Percentiles rank a stretch among this genome's conserved stretches.
Evolutionary conservation across 2,888 invertebrate species (phyloP).

Genomic region (Crepidodera aurea): DNA sequence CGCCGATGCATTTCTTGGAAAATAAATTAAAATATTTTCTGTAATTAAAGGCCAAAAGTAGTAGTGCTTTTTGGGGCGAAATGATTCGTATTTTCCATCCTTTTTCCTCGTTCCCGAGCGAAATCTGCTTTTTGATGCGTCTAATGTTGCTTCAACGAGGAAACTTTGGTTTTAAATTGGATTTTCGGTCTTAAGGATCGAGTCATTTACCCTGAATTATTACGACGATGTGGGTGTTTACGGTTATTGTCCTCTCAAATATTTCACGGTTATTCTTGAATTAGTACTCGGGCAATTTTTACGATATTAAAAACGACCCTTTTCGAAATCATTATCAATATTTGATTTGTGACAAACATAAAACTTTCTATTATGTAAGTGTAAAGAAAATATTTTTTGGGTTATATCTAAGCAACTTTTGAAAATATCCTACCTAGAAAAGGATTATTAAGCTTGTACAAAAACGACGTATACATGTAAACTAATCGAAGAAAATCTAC

Average conservation of each 20-base stretch:
- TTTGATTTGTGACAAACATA: too few relatives aligned
- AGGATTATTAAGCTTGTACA: too few relatives aligned
- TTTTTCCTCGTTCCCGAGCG: not conserved
- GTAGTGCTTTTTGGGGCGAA: constrained; percentile 13
- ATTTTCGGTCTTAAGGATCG: constrained; percentile 10
- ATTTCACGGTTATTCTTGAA: not conserved
- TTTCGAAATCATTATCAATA: too few relatives aligned
- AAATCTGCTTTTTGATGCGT: constrained; percentile 17
- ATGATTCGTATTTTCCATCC: constrained; percentile 7
- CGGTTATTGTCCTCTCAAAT: not conserved
- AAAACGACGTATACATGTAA: too few relatives aligned
- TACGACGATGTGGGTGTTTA: constrained; percentile 1
- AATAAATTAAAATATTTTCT: constrained; percentile 11
- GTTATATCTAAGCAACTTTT: too few relatives aligned
- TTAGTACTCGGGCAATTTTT: too few relatives aligned
- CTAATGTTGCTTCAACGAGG: constrained; percentile 6
- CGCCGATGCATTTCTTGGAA: not conserved
- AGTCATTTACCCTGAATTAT: constrained; percentile 9
- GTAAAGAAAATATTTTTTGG: too few relatives aligned
- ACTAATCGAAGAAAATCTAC: too few relatives aligned
- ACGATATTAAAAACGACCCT: too few relatives aligned
- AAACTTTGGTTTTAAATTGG: constrained; percentile 14
- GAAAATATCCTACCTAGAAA: too few relatives aligned
- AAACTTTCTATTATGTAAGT: too few relatives aligned
- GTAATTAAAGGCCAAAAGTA: constrained; percentile 11